Base-by-base conservation (phyloP, 2,888 invertebrate genomes). In the Dolichomitus sp. region DNA sequence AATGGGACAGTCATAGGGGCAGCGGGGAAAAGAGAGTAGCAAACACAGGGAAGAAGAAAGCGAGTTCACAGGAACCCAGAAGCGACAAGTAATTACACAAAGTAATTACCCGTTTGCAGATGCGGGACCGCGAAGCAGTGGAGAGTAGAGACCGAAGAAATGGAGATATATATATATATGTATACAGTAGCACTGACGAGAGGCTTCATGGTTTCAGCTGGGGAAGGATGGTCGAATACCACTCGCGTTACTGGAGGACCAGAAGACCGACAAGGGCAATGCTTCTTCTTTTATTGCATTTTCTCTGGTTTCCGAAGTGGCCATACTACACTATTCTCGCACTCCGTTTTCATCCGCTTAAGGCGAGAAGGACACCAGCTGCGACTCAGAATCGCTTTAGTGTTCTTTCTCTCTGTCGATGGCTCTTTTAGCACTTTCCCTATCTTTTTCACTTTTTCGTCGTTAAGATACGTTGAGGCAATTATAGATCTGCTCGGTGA, bases 41-140 rank as follows among this genome's bases (percentile, higher is more conserved):
- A n/a, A 40, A 40, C 0, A 54, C 27, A 61, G 72, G 27, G 72
- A 68, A 33, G 61, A 23, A 61, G 14, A 59, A 52, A 59, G 66
- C 52, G 59, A 54, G 74, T 79, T 69, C 72, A 72, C 59, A 69
- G 54, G 52, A 30, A 80, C 54, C 54, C 68, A 40, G 52, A 68
- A 66, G 66, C 83, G 83, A 84, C 82, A 81, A 85, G 86, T 87
- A 87, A 87, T 87, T 85, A 86, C 83, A 80, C 80, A 83, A 86
- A 87, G 85, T 86, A 87, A 87, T 87, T 86, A 86, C 81, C 82
- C 82, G 81, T 84, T 84, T 80, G 81, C 70, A 72, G 66, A 84
- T 80, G 75, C 72, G 61, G 76, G 79, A 83, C 74, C 65, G 37
- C 59, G 74, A 63, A 45, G 45, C 14, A 17, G 17, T 12, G 30